Evolutionary conservation across 2,888 invertebrate genomes (phyloP).

Genomic region (Ernsta delagoae): DNA sequence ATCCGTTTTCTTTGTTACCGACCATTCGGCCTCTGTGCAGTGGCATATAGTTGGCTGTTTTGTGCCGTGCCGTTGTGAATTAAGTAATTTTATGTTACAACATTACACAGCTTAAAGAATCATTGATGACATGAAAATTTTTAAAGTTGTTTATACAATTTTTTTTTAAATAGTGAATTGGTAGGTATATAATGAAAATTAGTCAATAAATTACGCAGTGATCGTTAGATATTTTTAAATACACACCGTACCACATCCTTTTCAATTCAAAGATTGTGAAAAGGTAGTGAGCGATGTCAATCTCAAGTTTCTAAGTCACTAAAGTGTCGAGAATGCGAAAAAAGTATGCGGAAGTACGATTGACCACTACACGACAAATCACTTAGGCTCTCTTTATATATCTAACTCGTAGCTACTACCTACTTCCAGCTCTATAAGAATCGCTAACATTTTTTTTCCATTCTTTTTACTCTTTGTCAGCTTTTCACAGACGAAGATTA

Average conservation of each 20-base stretch:
- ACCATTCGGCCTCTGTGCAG: conserved; percentile 64
- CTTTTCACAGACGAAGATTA: conserved; percentile 32
- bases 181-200: too few relatives aligned
- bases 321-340: conserved; percentile 54
- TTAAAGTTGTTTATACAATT: not conserved
- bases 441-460: conserved; percentile 43
- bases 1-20: conserved; percentile 80
- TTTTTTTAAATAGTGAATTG: too few relatives aligned
- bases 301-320: conserved; percentile 59
- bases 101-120: conserved; percentile 20
- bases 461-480: conserved; percentile 37
- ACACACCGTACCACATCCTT: too few relatives aligned
- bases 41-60: conserved; percentile 61
- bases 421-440: conserved; percentile 34
- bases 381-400: conserved; percentile 65
- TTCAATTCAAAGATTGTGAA: not conserved
- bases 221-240: too few relatives aligned
- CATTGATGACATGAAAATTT: not conserved
- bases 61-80: conserved; percentile 48
- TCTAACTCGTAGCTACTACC: too few relatives aligned
- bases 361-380: conserved; percentile 79
- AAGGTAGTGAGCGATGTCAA: not conserved
- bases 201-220: too few relatives aligned
- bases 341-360: conserved; percentile 65
- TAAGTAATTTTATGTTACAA: conserved; percentile 37